Evolutionary conservation across 2,113 vertebrate species (phyloP).

Genomic region (Calidris pugnax): DNA sequence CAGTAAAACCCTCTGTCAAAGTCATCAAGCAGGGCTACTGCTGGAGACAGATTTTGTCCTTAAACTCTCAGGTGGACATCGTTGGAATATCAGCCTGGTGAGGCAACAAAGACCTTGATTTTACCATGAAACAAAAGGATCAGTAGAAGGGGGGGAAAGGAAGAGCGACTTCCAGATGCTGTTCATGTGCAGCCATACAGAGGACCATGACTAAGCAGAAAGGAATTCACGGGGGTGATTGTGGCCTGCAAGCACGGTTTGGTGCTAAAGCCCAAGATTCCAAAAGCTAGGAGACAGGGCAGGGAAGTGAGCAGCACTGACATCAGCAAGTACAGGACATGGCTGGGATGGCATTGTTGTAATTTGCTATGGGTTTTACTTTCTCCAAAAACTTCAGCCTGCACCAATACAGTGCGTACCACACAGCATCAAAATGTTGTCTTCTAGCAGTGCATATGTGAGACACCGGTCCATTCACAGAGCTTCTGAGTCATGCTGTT

Average conservation of each 20-base stretch:
- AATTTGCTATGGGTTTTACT: neutral
- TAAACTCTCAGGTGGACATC: neutral
- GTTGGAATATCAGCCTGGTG: neutral
- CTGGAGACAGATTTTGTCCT: neutral
- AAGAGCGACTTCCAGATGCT: neutral
- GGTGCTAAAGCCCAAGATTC: neutral
- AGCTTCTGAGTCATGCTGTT: neutral
- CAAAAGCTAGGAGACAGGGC: neutral
- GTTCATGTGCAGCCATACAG: neutral
- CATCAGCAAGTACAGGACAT: neutral
- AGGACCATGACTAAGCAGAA: neutral
- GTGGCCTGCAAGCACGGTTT: neutral
- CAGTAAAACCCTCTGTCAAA: neutral
- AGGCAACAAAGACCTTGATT: neutral
- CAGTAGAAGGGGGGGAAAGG: neutral
- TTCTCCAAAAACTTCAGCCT: neutral
- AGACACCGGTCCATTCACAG: neutral
- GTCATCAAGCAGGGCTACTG: neutral
- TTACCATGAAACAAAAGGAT: neutral
- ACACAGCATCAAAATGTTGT: neutral
- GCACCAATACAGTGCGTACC: rapidly evolving
- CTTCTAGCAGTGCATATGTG: rapidly evolving
- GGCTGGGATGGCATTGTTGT: neutral
- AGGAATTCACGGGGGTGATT: neutral
- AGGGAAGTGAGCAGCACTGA: neutral